phyloP scores from a whole-genome alignment of 2,888 invertebrate genomes.

The Idaea dimidiata region DNA sequence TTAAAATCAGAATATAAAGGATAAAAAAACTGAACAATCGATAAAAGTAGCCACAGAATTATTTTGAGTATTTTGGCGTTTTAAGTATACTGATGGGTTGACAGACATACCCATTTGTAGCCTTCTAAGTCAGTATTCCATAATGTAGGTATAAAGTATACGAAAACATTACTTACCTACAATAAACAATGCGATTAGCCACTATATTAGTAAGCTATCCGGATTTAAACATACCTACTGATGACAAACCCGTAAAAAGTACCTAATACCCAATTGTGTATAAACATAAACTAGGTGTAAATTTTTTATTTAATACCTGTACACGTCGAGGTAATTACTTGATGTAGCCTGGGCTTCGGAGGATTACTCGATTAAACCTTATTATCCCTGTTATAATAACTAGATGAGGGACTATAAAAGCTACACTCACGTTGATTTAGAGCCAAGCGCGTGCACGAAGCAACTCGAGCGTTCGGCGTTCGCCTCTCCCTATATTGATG shows the following conservation, averaged over 20 bases:
- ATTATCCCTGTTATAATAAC: not conserved
- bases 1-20: not conserved
- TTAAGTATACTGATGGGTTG: no score
- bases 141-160: no score
- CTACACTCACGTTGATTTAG: slow-evolving; percentile 2
- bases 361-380: not conserved
- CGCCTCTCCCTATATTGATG: not conserved
- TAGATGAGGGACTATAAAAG: not conserved
- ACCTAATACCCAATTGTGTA: not conserved
- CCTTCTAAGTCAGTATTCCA: no score
- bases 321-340: not conserved
- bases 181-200: no score
- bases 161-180: no score
- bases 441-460: not conserved
- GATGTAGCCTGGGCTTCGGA: not conserved
- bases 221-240: no score
- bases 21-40: no score
- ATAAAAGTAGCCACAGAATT: no score
- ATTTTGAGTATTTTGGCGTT: no score
- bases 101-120: no score
- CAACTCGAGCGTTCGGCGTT: not conserved
- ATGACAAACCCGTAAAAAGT: no score
- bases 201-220: no score
- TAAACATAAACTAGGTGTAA: not conserved
- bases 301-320: not conserved